These are phyloP conservation scores for Poecilus cupreus DNA, from an alignment of 2,888 invertebrate genomes.

Conservation along the genomic window DNA sequence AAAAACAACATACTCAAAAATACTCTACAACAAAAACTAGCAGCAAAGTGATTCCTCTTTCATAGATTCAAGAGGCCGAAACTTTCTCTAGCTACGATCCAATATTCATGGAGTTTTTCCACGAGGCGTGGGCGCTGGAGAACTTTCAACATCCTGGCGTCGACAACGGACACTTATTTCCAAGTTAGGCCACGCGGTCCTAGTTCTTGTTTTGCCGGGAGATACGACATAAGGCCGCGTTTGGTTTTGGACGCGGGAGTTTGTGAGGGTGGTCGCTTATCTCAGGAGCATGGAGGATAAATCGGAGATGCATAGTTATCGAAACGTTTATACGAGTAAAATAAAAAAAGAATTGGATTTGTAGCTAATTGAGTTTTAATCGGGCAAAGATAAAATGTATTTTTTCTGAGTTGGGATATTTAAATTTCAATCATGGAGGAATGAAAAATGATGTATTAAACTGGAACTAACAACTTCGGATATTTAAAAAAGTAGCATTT, in stretches of 20 bases:
- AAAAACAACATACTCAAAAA: not conserved
- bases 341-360: no score
- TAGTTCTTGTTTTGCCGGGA: not conserved
- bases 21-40: not conserved
- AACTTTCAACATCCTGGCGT: conserved; percentile 5
- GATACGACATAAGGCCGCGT: not conserved
- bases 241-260: not conserved
- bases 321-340: no score
- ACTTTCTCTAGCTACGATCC: conserved; percentile 1
- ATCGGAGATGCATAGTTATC: not conserved
- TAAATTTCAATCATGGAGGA: no score
- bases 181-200: not conserved
- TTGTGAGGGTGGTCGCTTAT: not conserved
- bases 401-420: no score
- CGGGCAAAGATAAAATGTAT: no score
- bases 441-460: no score
- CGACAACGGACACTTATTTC: conserved; percentile 15
- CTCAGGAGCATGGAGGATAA: not conserved
- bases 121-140: not conserved
- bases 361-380: no score
- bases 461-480: no score
- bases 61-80: conserved; percentile 19
- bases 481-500: no score
- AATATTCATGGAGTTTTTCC: conserved; percentile 30
- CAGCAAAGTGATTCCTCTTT: conserved; percentile 2